These are phyloP conservation scores for Triplophysa bombifrons DNA, from an alignment of 2,797 vertebrate genomes.

Conservation along the genomic window DNA sequence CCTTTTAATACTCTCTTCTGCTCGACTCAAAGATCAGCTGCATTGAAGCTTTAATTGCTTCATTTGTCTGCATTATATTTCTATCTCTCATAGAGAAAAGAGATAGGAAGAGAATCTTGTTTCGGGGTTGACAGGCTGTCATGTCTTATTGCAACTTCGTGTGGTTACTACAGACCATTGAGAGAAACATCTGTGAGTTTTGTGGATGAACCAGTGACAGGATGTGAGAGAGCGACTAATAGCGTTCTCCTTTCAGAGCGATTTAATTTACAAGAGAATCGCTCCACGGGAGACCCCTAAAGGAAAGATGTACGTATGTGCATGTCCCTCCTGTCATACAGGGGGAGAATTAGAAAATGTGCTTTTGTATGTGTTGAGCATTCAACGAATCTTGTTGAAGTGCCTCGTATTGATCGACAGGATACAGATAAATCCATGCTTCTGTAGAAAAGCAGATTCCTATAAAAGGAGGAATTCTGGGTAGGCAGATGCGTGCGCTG, in stretches of 20 bases:
- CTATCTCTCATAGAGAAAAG: slow-evolving; percentile 38
- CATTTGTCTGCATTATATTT: slow-evolving; percentile 65
- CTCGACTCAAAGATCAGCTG: slow-evolving; percentile 64
- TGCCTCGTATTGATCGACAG: slow-evolving; percentile 70
- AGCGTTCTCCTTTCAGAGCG: slow-evolving; percentile 74
- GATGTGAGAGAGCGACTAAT: slow-evolving; percentile 73
- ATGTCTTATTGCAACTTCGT: slow-evolving; percentile 60
- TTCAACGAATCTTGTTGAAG: slow-evolving; percentile 71
- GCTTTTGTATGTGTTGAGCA: slow-evolving; percentile 71
- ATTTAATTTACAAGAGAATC: slow-evolving; percentile 76
- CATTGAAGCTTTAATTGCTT: slow-evolving; percentile 68
- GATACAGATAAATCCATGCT: slow-evolving; percentile 69
- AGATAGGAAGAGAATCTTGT: slow-evolving; percentile 59
- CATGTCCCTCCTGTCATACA: slow-evolving; percentile 58
- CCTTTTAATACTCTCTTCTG: slow-evolving; percentile 62
- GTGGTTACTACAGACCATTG: slow-evolving; percentile 69
- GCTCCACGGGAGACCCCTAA: slow-evolving; percentile 71
- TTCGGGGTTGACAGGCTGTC: slow-evolving; percentile 71
- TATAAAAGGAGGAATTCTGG: slow-evolving; percentile 60
- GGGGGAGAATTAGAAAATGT: slow-evolving; percentile 64
- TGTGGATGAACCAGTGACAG: slow-evolving; percentile 72
- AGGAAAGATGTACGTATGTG: slow-evolving; percentile 58
- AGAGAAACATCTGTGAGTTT: slow-evolving; percentile 79
- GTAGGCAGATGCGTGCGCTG: slow-evolving; percentile 41
- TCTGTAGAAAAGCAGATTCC: slow-evolving; percentile 54